A percentile compares a stretch with the other conserved stretches of the same genome.
Evolutionary conservation across 2,113 vertebrate species (phyloP).

Genomic region (Alexandromys fortis): DNA sequence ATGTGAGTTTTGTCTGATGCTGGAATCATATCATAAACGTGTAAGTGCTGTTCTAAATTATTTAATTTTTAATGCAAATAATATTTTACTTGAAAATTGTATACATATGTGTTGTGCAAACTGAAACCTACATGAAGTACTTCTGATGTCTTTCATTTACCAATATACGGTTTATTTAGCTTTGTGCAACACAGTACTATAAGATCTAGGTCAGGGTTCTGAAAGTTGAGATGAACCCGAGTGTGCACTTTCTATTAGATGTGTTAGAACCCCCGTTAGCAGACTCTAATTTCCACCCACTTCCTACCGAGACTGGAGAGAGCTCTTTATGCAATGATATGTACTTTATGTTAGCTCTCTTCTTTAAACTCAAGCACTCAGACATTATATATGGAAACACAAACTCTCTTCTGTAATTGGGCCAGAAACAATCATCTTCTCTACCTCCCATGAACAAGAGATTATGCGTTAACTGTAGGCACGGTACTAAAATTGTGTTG

Average conservation of each 20-base stretch:
- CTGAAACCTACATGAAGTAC: slow-evolving; percentile 80
- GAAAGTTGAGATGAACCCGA: slow-evolving; percentile 76
- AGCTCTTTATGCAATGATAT: slow-evolving; percentile 13
- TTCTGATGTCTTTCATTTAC: slow-evolving; percentile 73
- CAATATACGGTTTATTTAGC: slow-evolving; percentile 78
- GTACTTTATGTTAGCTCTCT: slow-evolving; percentile 59
- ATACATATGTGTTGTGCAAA: slow-evolving; percentile 77
- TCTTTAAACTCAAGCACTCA: slow-evolving; percentile 53
- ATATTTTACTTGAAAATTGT: slow-evolving; percentile 78
- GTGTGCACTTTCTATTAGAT: slow-evolving; percentile 64
- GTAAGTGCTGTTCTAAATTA: neutral
- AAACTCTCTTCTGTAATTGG: neutral
- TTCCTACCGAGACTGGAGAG: slow-evolving; percentile 19
- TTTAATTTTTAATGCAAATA: slow-evolving; percentile 69
- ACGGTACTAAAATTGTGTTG: neutral
- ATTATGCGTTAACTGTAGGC: slow-evolving; percentile 27
- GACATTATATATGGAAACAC: slow-evolving; percentile 23
- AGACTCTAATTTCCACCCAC: slow-evolving; percentile 67
- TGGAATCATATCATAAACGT: neutral
- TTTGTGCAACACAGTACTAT: slow-evolving; percentile 73
- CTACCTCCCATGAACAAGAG: slow-evolving; percentile 53
- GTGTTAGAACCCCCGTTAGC: slow-evolving; percentile 66
- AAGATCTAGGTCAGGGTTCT: slow-evolving; percentile 64
- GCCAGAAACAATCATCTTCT: slow-evolving; percentile 23
- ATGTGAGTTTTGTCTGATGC: neutral